Evolutionary conservation across 2,113 vertebrate species (phyloP), one percentile per base, ranked within the genome.

Genomic region (Asarcornis scutulata): DNA sequence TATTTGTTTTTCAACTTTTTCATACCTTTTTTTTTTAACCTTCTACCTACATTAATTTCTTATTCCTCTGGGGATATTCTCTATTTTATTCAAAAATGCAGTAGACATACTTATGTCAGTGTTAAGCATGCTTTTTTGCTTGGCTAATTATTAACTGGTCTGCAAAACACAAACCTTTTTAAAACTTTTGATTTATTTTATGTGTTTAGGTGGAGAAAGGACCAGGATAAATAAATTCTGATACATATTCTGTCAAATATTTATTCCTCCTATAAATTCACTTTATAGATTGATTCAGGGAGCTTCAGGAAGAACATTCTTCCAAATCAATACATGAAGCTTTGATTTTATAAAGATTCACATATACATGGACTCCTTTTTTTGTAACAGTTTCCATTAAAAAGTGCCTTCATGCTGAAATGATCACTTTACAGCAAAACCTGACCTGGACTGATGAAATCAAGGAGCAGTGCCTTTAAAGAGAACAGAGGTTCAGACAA

Each of bases 291-390:
- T 76, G 32, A 87, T 17, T 53, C 31, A 73, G 14, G 20, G 27
- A 89, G 32, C 7, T 85, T 76, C 76, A 59, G 27, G 53, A 78
- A 82, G n/a, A 75, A 34, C 38, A 34, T 59, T 67, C 12, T 50
- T 88, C n/a, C 52, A 67, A 50, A 66, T 36, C n/a, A 82, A 71
- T 55, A 25, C 0, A 0, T 16, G 2, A 15, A 86, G 3, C 16
- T 82, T 94, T 89, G 71, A 73, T 82, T 94, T 83, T 73, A 6
- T 44, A 53, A 91, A 84, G 38, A 44, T 88, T 83, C 21, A 31
- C 25, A 74, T 74, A 36, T 56, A 55, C 46, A 50, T 17, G 2
- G 17, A 31, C 4, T 67, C 25, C 3, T 63, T 91, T 83, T 87
- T 71, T 48, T 13, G 4, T 74, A 80, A 56, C 10, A 62, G 8